Percentiles rank a stretch among this genome's conserved stretches.
phyloP scores from a whole-genome alignment of 1,140 invertebrate species.

The Trichoplusia ni region DNA sequence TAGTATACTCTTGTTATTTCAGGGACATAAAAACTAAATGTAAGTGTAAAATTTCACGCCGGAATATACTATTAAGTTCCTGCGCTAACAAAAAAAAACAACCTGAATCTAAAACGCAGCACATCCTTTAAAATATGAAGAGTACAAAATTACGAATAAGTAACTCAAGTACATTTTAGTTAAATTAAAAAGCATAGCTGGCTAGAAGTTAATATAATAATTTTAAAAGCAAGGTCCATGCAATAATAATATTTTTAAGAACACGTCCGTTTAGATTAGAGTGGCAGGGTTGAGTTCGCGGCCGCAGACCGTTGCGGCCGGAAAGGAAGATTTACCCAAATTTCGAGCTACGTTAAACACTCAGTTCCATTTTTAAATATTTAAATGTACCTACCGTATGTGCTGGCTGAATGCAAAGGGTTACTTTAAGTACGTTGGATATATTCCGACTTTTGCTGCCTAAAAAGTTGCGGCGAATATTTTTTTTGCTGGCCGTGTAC shows the following conservation, averaged over 20 bases:
- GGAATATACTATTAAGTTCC: too few species aligned
- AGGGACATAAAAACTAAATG: too few species aligned
- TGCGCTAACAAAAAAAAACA: too few species aligned
- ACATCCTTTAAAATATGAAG: too few species aligned
- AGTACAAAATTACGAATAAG: background rate
- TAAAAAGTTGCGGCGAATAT: background rate
- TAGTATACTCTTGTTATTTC: too few species aligned
- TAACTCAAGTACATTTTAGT: conserved; percentile 1
- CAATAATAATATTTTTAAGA: conserved; percentile 45
- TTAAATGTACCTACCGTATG: conserved; percentile 33
- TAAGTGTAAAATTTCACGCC: too few species aligned
- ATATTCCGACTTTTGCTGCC: background rate
- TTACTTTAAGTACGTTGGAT: conserved; percentile 5
- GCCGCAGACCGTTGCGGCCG: conserved; percentile 46
- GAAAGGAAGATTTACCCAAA: conserved; percentile 61
- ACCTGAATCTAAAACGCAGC: too few species aligned
- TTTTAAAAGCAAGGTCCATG: conserved; percentile 18
- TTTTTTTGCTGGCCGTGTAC: background rate
- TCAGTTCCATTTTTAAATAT: conserved; percentile 46
- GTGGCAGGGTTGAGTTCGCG: conserved; percentile 28
- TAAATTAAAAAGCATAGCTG: conserved; percentile 12
- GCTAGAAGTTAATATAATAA: conserved; percentile 21
- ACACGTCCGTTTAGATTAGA: conserved; percentile 40
- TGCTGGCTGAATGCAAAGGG: background rate
- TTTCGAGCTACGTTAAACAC: conserved; percentile 42